Percentiles rank a stretch among this genome's conserved stretches.
Conservation (phyloP, 1,140 invertebrate species). For the Papilio helenus region DNA sequence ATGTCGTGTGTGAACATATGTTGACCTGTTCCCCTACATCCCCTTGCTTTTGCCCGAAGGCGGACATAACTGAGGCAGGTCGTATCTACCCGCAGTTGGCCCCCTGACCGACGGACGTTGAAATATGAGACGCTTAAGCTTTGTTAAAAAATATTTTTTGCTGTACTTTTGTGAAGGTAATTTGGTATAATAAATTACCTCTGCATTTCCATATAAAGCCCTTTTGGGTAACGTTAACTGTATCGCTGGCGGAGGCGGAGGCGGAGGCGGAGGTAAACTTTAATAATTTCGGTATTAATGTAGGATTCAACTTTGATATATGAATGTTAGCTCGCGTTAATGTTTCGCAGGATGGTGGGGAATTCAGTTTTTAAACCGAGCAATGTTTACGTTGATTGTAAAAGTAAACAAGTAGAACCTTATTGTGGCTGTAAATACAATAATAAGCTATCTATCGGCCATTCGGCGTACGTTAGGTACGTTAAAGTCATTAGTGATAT, state of each 20-base stretch:
- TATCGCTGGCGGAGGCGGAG: conserved; percentile 9
- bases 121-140: conserved; percentile 43
- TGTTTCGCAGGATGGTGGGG: not conserved
- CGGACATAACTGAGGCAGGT: conserved; percentile 38
- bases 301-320: conserved; percentile 19
- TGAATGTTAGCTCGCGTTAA: conserved; percentile 18
- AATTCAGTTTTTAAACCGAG: not conserved
- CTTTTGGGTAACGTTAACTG: conserved; percentile 28
- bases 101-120: conserved; percentile 41
- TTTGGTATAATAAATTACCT: conserved; percentile 40
- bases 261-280: conserved; percentile 23
- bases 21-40: not conserved
- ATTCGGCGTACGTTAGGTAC: conserved; percentile 39
- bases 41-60: not conserved
- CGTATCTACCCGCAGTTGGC: not conserved
- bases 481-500: conserved; percentile 59
- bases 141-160: conserved; percentile 44
- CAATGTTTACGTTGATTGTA: not conserved
- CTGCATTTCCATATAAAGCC: conserved; percentile 37
- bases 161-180: conserved; percentile 42
- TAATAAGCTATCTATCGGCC: conserved; percentile 43
- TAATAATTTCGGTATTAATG: conserved; percentile 35
- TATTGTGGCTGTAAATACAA: conserved; percentile 35
- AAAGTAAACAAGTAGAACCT: not conserved
- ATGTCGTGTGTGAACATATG: not conserved